Base-by-base conservation (phyloP, 2,113 vertebrate species). In the Callopanchax toddi region DNA sequence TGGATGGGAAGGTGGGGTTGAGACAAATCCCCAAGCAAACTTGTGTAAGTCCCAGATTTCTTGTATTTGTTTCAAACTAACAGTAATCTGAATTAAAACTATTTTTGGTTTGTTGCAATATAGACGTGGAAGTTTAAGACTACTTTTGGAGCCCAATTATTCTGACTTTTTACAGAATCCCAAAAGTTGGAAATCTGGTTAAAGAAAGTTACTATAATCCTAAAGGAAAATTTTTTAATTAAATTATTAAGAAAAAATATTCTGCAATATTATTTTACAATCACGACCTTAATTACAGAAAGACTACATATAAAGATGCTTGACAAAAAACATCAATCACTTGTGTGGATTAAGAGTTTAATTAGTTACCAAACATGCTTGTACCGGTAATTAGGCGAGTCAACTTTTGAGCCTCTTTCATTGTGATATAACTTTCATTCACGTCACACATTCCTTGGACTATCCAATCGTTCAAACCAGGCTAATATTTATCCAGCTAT, bases 381-480 rank as follows among this genome's bases (percentile, higher is more conserved):
- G 29, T 15, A n/a, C n/a, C n/a, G n/a, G n/a, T n/a, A 17, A 15
- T 22, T 32, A 56, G 5, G n/a, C 37, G 51, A 2, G 11, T 34
- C 17, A 56, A n/a, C 45, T 52, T 6, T 56, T 37, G 39, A 34
- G n/a, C 32, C 42, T 43, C 7, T 22, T 48, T 34, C 18, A 5
- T 20, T 7, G 9, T 72, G 71, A 73, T 25, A 21, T 40, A 72
- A 76, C 54, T 56, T 57, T 46, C n/a, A 0, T 21, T 40, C 34
- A 53, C 50, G 25, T 78, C 69, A 81, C 55, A 50, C 64, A 69
- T 67, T 83, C 75, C 75, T 62, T 4, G 2, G 0, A 44, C 32
- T 57, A 18, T 64, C 48, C 55, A 70, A 17, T 60, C 43, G 32
- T 4, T 10, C 5, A 11, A 25, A 22, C 16, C 5, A 2, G 11